Conservation (phyloP, 2,113 vertebrate genomes). For the Tetrax tetrax region DNA sequence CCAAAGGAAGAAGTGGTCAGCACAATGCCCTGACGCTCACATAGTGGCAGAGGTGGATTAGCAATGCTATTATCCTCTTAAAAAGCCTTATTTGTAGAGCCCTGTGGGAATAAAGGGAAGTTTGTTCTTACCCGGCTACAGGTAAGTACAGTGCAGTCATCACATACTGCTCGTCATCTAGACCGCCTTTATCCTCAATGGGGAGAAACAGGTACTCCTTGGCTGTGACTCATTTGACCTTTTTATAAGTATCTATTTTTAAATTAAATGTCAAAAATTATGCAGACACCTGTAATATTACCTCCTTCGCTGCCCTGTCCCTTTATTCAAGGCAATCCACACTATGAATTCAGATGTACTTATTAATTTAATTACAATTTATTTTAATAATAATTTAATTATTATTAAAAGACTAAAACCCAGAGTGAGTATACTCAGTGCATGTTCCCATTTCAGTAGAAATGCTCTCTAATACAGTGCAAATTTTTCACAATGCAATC, state of each 20-base stretch:
- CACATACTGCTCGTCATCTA: not conserved
- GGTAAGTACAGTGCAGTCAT: not conserved
- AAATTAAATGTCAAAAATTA: not conserved
- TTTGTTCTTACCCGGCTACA: not conserved
- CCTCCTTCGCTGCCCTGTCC: not conserved
- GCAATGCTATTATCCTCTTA: not conserved
- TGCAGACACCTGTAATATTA: not conserved
- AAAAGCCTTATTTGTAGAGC: not conserved
- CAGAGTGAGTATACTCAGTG: not conserved
- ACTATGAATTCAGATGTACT: not conserved
- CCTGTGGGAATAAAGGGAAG: not conserved
- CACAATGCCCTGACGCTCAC: accelerated
- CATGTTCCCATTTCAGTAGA: not conserved
- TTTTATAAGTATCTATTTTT: not conserved
- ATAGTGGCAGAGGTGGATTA: not conserved
- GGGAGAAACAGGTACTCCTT: not conserved
- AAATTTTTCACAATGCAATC: constrained; percentile 20
- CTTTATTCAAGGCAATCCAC: not conserved
- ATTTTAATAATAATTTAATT: not conserved
- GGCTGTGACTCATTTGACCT: not conserved
- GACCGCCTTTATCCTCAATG: not conserved
- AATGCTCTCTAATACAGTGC: not conserved
- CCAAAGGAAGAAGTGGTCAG: not conserved
- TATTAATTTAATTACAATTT: not conserved
- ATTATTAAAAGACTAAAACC: not conserved